phyloP scores from a whole-genome alignment of 2,888 invertebrate species.

The Magallana nippona region DNA sequence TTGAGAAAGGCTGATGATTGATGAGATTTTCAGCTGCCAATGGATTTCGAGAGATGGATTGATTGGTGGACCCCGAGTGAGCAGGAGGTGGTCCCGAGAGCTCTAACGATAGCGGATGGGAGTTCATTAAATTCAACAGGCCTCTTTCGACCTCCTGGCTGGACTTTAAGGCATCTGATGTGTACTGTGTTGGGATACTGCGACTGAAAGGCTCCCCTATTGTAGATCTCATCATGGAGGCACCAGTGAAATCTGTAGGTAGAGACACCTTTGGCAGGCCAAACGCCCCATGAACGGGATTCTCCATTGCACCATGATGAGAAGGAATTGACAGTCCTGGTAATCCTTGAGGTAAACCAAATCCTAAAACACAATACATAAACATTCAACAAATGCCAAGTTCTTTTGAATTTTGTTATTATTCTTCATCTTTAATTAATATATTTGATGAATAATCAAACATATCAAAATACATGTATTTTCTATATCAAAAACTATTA shows the following conservation, averaged over 20 bases:
- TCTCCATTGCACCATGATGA: background rate
- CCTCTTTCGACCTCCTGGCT: slow-evolving; percentile 26
- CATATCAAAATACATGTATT: too few species aligned
- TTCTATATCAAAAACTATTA: too few species aligned
- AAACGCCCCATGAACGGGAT: background rate
- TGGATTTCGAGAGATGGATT: slow-evolving; percentile 52
- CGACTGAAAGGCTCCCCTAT: slow-evolving; percentile 22
- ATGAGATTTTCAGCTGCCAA: slow-evolving; percentile 55
- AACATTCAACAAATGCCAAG: background rate
- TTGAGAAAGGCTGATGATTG: slow-evolving; percentile 19
- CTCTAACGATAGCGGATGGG: background rate
- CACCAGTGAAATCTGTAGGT: background rate
- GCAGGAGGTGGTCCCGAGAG: slow-evolving; percentile 72
- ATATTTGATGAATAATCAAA: too few species aligned
- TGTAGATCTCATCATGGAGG: background rate
- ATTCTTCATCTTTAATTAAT: too few species aligned
- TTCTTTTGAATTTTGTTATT: too few species aligned
- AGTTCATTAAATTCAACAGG: slow-evolving; percentile 11
- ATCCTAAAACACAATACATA: slow-evolving; percentile 31
- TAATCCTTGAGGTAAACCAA: slow-evolving; percentile 40
- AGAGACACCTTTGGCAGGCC: slow-evolving; percentile 4
- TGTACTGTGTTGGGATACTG: slow-evolving; percentile 53
- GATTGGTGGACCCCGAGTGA: slow-evolving; percentile 64
- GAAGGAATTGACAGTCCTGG: background rate
- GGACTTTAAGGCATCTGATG: slow-evolving; percentile 44